Evolutionary conservation across 2,888 invertebrate genomes (phyloP).

Genomic region (Kryphioiulus occultus): DNA sequence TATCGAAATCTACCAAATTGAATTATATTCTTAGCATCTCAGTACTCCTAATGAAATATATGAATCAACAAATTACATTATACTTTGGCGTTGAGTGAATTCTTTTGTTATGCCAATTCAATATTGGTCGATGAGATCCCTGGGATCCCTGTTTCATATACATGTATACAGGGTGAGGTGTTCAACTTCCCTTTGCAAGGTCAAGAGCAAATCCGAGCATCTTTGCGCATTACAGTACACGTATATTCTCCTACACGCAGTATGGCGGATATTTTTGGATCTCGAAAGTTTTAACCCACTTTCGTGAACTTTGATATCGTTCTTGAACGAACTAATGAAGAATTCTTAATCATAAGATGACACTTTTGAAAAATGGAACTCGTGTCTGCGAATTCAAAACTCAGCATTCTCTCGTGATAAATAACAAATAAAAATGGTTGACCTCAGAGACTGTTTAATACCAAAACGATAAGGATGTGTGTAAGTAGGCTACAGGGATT

Average conservation of each 20-base stretch:
- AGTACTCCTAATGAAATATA: too few relatives aligned
- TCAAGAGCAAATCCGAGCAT: neutral
- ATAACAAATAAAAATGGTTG: neutral
- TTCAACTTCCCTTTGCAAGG: too few relatives aligned
- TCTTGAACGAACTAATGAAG: neutral
- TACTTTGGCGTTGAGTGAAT: too few relatives aligned
- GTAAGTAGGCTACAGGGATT: constrained; percentile 32
- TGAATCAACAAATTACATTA: too few relatives aligned
- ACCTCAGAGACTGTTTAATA: neutral
- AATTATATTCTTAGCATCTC: too few relatives aligned
- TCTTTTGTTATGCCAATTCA: too few relatives aligned
- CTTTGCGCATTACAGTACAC: neutral
- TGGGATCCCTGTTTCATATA: too few relatives aligned
- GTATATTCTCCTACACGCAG: neutral
- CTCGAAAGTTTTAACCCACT: neutral
- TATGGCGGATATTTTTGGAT: neutral
- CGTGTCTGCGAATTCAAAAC: constrained; percentile 27
- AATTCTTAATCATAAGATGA: neutral
- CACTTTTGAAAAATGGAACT: constrained; percentile 21
- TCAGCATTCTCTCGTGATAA: neutral
- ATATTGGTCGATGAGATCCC: too few relatives aligned
- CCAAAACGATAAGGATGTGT: neutral
- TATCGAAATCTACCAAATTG: too few relatives aligned
- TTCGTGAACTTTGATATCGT: neutral
- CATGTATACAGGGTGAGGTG: neutral